Evolutionary conservation across 2,113 vertebrate species (phyloP), one percentile per base, ranked within the genome.

Genomic region (Mus musculus): DNA sequence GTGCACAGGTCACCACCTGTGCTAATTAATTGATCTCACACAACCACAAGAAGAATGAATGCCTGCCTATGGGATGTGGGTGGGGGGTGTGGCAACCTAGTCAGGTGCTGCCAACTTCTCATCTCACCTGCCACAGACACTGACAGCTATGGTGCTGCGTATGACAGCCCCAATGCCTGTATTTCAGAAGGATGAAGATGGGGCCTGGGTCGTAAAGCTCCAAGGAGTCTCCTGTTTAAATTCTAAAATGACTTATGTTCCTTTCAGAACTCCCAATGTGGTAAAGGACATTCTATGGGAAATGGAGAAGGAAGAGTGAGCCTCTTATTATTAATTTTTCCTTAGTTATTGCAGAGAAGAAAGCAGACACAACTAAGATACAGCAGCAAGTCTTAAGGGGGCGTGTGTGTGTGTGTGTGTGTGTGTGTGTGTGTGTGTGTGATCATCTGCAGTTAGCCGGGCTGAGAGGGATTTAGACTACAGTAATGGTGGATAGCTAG

Each of bases 221-320:
- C 24, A 33, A 65, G 33, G 67, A 65, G 46, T 11, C 46, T 78
- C 80, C 56, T 87, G 30, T 69, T 73, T 61, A 72, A 36, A 73
- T 90, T 73, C 80, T 42, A 76, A 87, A 56, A 46, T 54, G 24
- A 49, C 71, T 92, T 81, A 3, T 52, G 19, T 89, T 71, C 3
- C n/a, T 63, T 76, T 89, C 8, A 33, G 71, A 94, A n/a, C n/a
- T n/a, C n/a, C n/a, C 59, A 7, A 26, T 71, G 65, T 94, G 63
- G 49, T 59, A 42, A n/a, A 80, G 56, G 33, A 91, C 81, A 71
- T 49, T 30, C 24, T 63, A 22, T 75, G 52, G n/a, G 52, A 77
- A 81, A 76, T 4, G 9, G 4, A 92, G 30, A 80, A 67, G 69
- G 69, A 42, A 36, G 39, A 89, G 8, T 86, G 11, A n/a, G 24